phyloP scores from a whole-genome alignment of 2,113 vertebrate genomes.

The Sciurus niger region DNA sequence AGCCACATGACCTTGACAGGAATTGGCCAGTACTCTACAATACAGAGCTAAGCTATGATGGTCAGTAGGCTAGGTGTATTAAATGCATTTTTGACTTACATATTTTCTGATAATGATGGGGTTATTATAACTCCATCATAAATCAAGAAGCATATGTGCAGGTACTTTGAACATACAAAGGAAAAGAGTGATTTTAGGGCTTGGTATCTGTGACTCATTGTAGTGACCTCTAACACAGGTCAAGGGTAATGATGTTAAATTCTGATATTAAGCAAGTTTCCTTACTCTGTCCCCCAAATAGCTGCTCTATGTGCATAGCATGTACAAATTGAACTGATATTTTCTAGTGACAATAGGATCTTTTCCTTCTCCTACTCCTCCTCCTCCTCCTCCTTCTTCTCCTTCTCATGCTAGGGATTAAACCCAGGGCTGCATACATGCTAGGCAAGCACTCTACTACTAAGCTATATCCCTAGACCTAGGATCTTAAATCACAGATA shows the following conservation, averaged over 20 bases:
- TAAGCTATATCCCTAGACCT: too few relatives aligned
- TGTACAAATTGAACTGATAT: background rate
- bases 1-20: too few relatives aligned
- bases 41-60: too few relatives aligned
- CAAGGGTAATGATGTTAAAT: background rate
- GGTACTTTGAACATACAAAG: constrained; percentile 19
- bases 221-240: constrained; percentile 3
- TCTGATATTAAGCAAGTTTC: constrained; percentile 32
- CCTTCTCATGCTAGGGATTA: too few relatives aligned
- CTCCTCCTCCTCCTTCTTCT: too few relatives aligned
- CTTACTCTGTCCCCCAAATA: constrained; percentile 44
- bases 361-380: too few relatives aligned
- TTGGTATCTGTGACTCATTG: background rate
- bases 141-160: background rate
- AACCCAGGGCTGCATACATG: too few relatives aligned
- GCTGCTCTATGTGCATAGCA: background rate
- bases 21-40: background rate
- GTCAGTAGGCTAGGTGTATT: too few relatives aligned
- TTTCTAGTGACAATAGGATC: background rate
- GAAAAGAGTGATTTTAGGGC: constrained; percentile 42
- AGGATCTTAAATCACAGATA: constrained; percentile 17
- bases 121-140: background rate
- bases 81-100: background rate
- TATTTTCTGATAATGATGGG: background rate
- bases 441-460: too few relatives aligned